Percentiles rank a stretch among this genome's conserved stretches.
phyloP scores from a whole-genome alignment of 1,140 invertebrate species.

The Ceratosolen solmsi region DNA sequence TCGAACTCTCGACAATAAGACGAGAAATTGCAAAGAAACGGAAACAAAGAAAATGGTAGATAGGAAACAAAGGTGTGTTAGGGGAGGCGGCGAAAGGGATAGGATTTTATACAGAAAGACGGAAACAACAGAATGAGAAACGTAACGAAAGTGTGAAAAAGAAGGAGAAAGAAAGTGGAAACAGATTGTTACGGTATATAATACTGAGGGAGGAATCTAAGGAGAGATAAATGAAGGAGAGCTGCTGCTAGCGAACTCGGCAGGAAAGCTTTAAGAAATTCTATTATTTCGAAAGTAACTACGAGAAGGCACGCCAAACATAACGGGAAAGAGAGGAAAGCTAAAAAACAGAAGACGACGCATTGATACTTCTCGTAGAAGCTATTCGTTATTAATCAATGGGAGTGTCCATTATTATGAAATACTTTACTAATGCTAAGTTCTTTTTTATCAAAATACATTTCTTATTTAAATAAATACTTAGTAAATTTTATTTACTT shows the following conservation, averaged over 20 bases:
- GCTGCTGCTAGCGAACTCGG: slow-evolving; percentile 10
- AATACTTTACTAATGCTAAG: neutral
- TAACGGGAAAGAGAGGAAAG: slow-evolving; percentile 20
- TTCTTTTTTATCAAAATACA: neutral
- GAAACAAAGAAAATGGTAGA: slow-evolving; percentile 19
- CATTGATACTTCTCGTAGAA: neutral
- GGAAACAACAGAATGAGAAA: neutral
- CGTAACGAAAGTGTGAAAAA: slow-evolving; percentile 26
- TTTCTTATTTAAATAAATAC: neutral
- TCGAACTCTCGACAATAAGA: slow-evolving; percentile 47
- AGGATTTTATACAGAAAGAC: slow-evolving; percentile 5
- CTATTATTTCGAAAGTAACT: slow-evolving; percentile 46
- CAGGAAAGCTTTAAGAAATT: slow-evolving; percentile 42
- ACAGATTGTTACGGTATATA: slow-evolving; percentile 33
- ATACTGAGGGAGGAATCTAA: neutral
- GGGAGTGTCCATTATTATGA: neutral
- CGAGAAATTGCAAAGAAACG: slow-evolving; percentile 45
- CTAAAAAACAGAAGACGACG: neutral
- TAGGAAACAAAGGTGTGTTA: neutral
- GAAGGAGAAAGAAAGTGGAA: slow-evolving; percentile 9
- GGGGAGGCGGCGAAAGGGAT: neutral
- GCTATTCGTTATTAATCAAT: slow-evolving; percentile 29
- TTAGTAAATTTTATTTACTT: no score
- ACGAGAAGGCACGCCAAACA: slow-evolving; percentile 47
- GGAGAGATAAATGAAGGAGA: slow-evolving; percentile 31